Base-by-base conservation (phyloP, 1,140 invertebrate species). In the Thrips palmi region DNA sequence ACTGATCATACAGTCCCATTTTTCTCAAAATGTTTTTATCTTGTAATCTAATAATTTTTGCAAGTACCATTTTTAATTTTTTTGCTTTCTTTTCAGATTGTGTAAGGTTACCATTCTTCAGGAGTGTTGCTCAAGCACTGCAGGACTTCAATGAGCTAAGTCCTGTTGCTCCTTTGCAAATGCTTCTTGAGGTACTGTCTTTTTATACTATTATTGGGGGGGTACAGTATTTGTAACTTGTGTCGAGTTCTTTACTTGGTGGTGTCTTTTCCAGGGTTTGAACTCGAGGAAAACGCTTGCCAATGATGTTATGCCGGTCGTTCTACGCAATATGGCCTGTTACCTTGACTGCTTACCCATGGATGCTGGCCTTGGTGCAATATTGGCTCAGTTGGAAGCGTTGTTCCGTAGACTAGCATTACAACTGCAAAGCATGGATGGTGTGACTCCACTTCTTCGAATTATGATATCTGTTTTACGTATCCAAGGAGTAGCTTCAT, bases 91-190 rank as follows among this genome's bases (percentile, higher is more conserved):
- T 52, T 59, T 21, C 56, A 70, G 76, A 83, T 49, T 63, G 64
- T 23, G 67, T 71, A 14, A 65, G 76, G 37, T 64, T 68, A 48
- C 70, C 75, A 48, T 93, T 97, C 55, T 94, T 94, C 64, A 85
- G 82, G 54, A 93, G 86, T 45, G 80, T 99, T 43, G 79, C 87
- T 2, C 73, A 81, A 50, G 83, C 91, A 0, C 62, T 99, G 42
- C 68, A 83, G n/a, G 93, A 99, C 60, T 99, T 98, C 60, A 82
- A 81, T 52, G 94, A 98, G 56, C 56, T 98, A 27, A 96, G 89
- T 58, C 87, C 89, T 4, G 80, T 92, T 39, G 85, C 88, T 23
- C 89, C 92, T 10, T 63, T 97, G 33, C 87, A 93, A 51, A 60
- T 88, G 43, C 60, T 97, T 7, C 67, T 97, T 28, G 91, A 97